These are phyloP conservation scores for Andrena haemorrhoa DNA, from an alignment of 2,888 invertebrate genomes.

Conservation along the genomic window DNA sequence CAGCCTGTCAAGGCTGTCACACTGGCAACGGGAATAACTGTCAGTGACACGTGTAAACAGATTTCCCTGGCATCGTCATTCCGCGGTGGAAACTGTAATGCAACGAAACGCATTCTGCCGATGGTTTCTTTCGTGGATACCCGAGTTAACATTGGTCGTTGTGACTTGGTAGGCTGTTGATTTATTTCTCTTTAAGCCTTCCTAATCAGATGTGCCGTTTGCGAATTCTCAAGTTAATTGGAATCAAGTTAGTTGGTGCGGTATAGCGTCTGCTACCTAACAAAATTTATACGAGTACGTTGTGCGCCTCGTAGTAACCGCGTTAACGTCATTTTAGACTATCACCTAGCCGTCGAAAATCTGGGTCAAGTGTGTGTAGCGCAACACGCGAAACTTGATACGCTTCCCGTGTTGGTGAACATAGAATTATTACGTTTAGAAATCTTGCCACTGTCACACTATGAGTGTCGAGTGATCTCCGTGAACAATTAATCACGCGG, in stretches of 20 bases:
- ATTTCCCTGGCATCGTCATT: background rate
- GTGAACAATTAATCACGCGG: background rate
- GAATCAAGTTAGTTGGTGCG: background rate
- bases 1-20: background rate
- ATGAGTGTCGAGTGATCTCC: background rate
- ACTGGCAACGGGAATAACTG: constrained; percentile 5
- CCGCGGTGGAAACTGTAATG: background rate
- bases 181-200: background rate
- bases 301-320: constrained; percentile 48
- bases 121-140: no score
- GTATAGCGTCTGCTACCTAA: background rate
- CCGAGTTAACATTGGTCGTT: no score
- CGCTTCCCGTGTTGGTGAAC: constrained; percentile 52
- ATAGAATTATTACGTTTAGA: constrained; percentile 1
- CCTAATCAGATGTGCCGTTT: no score
- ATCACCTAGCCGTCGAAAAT: constrained; percentile 67
- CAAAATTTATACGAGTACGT: constrained; percentile 8
- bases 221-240: background rate
- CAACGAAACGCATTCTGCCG: background rate
- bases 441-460: background rate
- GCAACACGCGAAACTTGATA: constrained; percentile 76
- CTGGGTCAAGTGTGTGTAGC: constrained; percentile 78
- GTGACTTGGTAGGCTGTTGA: background rate
- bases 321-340: constrained; percentile 59
- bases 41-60: background rate